These are phyloP conservation scores for Okamejei kenojei DNA, from an alignment of 2,797 vertebrate genomes.

Conservation along the genomic window DNA sequence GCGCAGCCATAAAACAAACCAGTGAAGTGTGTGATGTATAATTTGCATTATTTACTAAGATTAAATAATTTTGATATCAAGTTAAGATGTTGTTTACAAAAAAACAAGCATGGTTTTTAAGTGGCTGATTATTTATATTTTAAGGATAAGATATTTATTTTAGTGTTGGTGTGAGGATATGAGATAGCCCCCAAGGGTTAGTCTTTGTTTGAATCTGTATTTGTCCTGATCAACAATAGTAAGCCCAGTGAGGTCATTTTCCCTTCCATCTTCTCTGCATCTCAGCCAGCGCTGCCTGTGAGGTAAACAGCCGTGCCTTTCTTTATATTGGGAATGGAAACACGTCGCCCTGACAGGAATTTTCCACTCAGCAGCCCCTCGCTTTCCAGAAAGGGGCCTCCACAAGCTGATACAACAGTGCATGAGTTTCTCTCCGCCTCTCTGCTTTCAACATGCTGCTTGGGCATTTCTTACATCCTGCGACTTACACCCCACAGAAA, in stretches of 20 bases:
- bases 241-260: slow-evolving; percentile 56
- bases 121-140: too few relatives aligned
- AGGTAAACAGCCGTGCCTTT: slow-evolving; percentile 66
- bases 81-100: neutral
- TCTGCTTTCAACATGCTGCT: neutral
- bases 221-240: slow-evolving; percentile 32
- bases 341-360: slow-evolving; percentile 66
- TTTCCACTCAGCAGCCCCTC: slow-evolving; percentile 66
- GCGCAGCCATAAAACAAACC: neutral
- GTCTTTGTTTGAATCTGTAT: slow-evolving; percentile 23
- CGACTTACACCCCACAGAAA: neutral
- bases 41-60: neutral
- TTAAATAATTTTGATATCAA: neutral
- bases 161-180: neutral
- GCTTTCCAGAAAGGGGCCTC: slow-evolving; percentile 64
- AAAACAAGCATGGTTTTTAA: neutral
- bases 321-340: slow-evolving; percentile 68
- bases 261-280: slow-evolving; percentile 57
- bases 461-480: neutral
- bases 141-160: neutral
- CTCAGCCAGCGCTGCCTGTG: slow-evolving; percentile 58
- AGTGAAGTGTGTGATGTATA: too few relatives aligned
- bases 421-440: slow-evolving; percentile 49
- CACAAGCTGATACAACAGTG: slow-evolving; percentile 53
- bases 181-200: neutral